Evolutionary conservation across 2,797 vertebrate species (phyloP), one percentile per base, ranked within the genome.

Genomic region (Falco biarmicus): DNA sequence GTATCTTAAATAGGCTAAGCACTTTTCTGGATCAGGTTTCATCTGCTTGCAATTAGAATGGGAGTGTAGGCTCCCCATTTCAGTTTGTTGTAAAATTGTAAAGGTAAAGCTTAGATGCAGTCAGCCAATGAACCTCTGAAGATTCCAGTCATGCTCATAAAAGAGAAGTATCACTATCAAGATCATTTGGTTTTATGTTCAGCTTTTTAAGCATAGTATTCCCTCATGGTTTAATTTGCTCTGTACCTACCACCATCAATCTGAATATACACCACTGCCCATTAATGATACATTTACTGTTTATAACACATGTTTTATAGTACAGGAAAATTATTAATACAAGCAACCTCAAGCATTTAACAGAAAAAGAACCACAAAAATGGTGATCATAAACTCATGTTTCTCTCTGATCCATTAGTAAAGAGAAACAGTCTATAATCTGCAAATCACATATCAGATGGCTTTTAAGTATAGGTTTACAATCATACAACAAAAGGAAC

Each of bases 141-240:
- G 78, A 87, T 51, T 89, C 81, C 78, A 71, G 68, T 90, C 88
- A 71, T 31, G 71, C 56, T 87, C 71, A 77, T 94, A 90, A 87
- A 93, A 90, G 10, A 68, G 37, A 95, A 95, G 76, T 75, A 78
- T 56, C 57, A 71, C 68, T 93, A 91, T 60, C 71, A 83, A 89
- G 64, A 87, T 83, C 53, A 92, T 96, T 94, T 96, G 83, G 90
- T 61, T 96, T 96, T 92, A 92, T 94, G 75, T 85, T 71, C 41
- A 87, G 64, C 43, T 95, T 92, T 94, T 94, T 87, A 95, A 96
- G 96, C 90, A 94, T 31, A 89, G 37, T 81, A 92, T 92, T 95
- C 61, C 47, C 50, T 83, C 79, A 65, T 28, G 43, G 70, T 93
- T 96, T 94, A 96, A 94, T 94, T 94, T 92, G 88, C 71, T 83